Base-by-base conservation (phyloP, 2,797 vertebrate species). In the Adelosebastes latens region DNA sequence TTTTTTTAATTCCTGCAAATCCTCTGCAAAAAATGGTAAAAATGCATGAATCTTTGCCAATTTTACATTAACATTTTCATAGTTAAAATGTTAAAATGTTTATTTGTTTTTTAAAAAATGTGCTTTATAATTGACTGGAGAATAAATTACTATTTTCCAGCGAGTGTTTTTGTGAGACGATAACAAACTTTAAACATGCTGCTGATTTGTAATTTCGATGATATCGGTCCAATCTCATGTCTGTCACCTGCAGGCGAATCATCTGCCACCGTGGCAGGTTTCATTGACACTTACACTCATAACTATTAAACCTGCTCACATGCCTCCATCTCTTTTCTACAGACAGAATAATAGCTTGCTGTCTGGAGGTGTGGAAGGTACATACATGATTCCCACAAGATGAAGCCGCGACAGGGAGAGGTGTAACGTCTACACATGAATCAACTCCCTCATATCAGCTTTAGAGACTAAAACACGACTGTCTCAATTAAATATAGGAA, bases 171-270 rank as follows among this genome's bases (percentile, higher is more conserved):
- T 49, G 16, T 71, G 27, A 22, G 65, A 65, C 31, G 39, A 25
- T 36, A 27, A 66, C 66, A 77, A 3, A 25, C 36, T 11, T 64
- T 3, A 39, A 72, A 60, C 31, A 20, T 32, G 14, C 14, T 31
- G 55, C 55, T 31, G 55, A 49, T 36, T 62, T 31, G 20, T 66
- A 22, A 64, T 60, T 68, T 12, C 11, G 0, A 34, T 53, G 20
- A 11, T 10, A 49, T 59, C 31, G 31, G 27, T 55, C 29, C 59
- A 76, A 69, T 89, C 36, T 80, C 72, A 53, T 25, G n/a, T 46
- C 70, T 80, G 87, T 91, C 72, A 53, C 87, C 88, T 86, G 82
- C 63, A 86, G 88, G 82, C 63, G 4, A 46, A 69, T 79, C 77
- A 76, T 32, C 53, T 36, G 72, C 71, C 71, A 58, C 39, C 7